These are phyloP conservation scores for Crax fasciolata DNA, from an alignment of 2,797 vertebrate genomes.

Conservation along the genomic window DNA sequence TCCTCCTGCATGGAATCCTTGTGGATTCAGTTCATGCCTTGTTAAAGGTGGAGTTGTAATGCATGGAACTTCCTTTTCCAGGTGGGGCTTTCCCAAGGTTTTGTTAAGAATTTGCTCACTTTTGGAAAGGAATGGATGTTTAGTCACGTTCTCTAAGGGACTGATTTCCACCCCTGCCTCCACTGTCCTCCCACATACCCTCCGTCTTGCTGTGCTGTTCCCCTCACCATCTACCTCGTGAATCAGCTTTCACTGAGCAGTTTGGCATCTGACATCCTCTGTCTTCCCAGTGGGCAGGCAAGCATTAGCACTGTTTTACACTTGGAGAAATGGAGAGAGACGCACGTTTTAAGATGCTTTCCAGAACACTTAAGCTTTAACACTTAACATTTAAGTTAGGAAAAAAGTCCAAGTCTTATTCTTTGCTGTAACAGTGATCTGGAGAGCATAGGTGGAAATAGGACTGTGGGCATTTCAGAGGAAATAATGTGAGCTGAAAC, in stretches of 20 bases:
- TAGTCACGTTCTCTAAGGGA: not conserved
- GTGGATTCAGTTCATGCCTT: not conserved
- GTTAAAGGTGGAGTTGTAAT: not conserved
- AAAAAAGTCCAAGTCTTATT: slow-evolving; percentile 35
- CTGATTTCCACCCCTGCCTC: not conserved
- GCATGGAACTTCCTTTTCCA: not conserved
- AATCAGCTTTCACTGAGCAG: not conserved
- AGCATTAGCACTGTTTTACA: not conserved
- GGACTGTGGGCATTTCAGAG: not conserved
- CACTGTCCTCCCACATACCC: not conserved
- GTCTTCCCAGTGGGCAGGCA: not conserved
- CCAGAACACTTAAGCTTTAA: slow-evolving; percentile 17
- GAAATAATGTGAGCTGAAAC: not conserved
- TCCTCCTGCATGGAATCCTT: not conserved
- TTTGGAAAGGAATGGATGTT: not conserved
- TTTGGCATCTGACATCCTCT: not conserved
- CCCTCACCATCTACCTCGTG: not conserved
- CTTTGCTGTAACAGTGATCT: not conserved
- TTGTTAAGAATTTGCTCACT: not conserved
- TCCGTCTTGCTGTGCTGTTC: not conserved
- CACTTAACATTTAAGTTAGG: not conserved
- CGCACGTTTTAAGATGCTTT: slow-evolving; percentile 30
- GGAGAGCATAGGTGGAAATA: slow-evolving; percentile 38
- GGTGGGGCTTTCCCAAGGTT: not conserved
- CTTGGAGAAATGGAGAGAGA: not conserved